Base-by-base conservation (phyloP, 2,113 vertebrate species). In the Catharus bicknelli region DNA sequence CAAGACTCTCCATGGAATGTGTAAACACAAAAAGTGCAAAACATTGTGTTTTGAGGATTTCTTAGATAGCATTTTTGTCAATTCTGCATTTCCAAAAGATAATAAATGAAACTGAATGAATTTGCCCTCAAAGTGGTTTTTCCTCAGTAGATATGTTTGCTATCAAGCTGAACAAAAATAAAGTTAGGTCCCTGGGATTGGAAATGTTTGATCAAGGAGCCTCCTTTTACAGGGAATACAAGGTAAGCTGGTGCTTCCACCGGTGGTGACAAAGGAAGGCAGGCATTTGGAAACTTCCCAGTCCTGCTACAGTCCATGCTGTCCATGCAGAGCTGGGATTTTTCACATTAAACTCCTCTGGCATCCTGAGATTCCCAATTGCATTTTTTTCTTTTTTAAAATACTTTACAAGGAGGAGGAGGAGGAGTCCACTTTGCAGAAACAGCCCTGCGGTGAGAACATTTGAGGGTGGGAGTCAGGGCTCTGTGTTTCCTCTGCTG, bases 171-270 rank as follows among this genome's bases (percentile, higher is more conserved):
- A 81, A 83, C 7, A 68, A 61, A 63, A 89, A 32, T 68, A 48
- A 85, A 48, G 25, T 29, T 79, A 74, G 18, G 26, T 67, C 9
- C 16, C 43, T 3, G 11, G 67, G 47, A 59, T 86, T 68, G 5
- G 4, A 53, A 63, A 29, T 66, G 59, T 42, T 68, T 51, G 40
- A 64, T 7, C 51, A 36, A 63, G 61, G 27, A 94, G 53, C 30
- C 17, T 78, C 22, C 19, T 82, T 83, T 58, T 47, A 48, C 36
- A 45, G 40, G 53, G 57, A 30, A 18, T 11, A 11, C 25, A 40
- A 54, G 57, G 40, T 55, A 29, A 30, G 36, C 57, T 0, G 0
- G 7, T 58, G 62, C n/a, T 88, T 55, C 32, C 5, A 4, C 4
- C 8, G 45, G 26, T 22, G 25, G 73, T 29, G 45, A 26, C 10